Percentiles rank a stretch among this genome's conserved stretches.
phyloP scores from a whole-genome alignment of 35 echinoderm and acorn worm species.

The Diadema setosum region DNA sequence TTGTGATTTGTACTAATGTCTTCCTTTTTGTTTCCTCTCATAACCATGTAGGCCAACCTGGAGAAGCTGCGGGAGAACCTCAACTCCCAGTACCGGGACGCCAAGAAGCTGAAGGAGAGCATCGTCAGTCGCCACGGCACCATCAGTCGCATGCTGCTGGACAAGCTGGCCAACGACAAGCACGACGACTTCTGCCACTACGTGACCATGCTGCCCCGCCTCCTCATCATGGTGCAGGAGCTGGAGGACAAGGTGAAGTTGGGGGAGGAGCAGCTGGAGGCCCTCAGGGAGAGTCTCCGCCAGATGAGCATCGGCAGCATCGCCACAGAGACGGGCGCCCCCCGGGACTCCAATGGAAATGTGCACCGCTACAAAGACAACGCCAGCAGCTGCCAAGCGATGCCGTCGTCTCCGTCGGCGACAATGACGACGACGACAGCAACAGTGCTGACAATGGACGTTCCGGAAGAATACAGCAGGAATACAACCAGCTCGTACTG shows the following conservation, averaged over 20 bases:
- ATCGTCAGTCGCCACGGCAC: conserved; percentile 54
- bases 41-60: conserved; percentile 39
- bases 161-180: conserved; percentile 46
- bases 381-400: background rate
- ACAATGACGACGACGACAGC: too few species aligned
- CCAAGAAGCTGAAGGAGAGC: conserved; percentile 81
- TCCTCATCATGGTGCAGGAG: conserved; percentile 61
- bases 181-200: conserved; percentile 85
- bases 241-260: conserved; percentile 74
- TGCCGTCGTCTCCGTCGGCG: background rate
- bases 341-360: conserved; percentile 19
- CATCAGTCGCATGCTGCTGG: conserved; percentile 54
- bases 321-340: background rate
- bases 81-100: conserved; percentile 63
- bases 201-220: conserved; percentile 10
- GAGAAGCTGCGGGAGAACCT: conserved; percentile 70
- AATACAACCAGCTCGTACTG: background rate
- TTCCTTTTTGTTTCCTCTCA: too few species aligned
- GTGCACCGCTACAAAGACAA: conserved; percentile 33
- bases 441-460: too few species aligned
- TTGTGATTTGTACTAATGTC: too few species aligned
- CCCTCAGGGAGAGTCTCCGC: conserved; percentile 60
- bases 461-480: background rate
- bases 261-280: conserved; percentile 88
- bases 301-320: background rate